Base-by-base conservation (phyloP, 2,888 invertebrate genomes). In the Amiota minor region DNA sequence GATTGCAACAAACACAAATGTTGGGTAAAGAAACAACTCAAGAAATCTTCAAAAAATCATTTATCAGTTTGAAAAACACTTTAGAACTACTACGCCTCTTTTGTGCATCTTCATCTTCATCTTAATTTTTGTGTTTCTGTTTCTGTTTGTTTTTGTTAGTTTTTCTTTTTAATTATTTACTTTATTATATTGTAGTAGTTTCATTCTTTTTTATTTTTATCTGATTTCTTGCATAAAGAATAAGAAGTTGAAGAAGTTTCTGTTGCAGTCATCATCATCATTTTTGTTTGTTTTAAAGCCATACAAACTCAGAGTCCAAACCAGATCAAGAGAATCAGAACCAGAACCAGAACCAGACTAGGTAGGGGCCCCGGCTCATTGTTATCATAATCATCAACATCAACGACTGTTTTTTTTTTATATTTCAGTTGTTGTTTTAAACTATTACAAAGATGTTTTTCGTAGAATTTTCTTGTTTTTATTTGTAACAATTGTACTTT, bases 21-120 rank as follows among this genome's bases (percentile, higher is more conserved):
- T 35, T 35, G 35, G 53, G 53, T 35, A 62, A 62, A 18, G 18
- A 59, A 18, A 59, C 20, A 59, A 53, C 53, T 59, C 20, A 10
- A 59, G 1, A 18, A 18, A 59, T 59, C 12, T 59, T 59, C 59
- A 16, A 59, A 62, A 62, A 12, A 62, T 62, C 62, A 35, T 62
- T 62, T 62, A 62, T 23, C 62, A 35, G 62, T 45, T 53, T 35
- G 62, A 59, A 59, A 59, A n/a, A 59, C 59, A 59, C 59, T 59
- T 59, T 35, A 35, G 35, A 35, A 35, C 35, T 35, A 35, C 35
- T 35, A 35, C 35, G 35, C 35, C 35, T 35, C 35, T 35, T 35
- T 35, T 12, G 59, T 12, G 59, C 59, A 59, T 59, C 23, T 18
- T 18, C 35, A 35, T 35, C 6, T 35, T 4, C 35, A 35, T 35